Conservation (phyloP, 1,140 invertebrate genomes). For the Lysiphlebus fabarum region DNA sequence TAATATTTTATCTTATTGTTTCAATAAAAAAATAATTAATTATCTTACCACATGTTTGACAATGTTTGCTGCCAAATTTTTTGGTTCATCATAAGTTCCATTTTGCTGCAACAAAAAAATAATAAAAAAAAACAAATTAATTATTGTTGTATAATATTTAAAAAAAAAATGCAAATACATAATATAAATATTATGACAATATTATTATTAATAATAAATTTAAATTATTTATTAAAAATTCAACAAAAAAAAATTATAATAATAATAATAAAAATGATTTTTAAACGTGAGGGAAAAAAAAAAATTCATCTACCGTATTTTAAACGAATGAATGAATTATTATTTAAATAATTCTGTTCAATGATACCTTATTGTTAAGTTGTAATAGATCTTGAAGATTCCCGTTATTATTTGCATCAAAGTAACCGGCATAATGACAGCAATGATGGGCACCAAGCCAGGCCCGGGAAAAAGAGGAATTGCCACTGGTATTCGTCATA, state of each 20-base stretch:
- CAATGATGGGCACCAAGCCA: conserved; percentile 45
- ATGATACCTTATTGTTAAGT: conserved; percentile 27
- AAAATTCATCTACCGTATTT: too few relatives aligned
- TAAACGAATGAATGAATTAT: conserved; percentile 25
- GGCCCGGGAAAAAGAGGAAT: conserved; percentile 35
- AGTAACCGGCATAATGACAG: conserved; percentile 37
- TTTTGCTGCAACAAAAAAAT: conserved; percentile 49
- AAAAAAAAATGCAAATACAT: too few relatives aligned
- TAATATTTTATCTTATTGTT: too few relatives aligned
- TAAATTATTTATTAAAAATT: too few relatives aligned
- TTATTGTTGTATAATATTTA: too few relatives aligned
- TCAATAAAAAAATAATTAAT: too few relatives aligned
- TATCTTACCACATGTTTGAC: conserved; percentile 43
- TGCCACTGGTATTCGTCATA: conserved; percentile 43
- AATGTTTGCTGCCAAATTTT: conserved; percentile 40
- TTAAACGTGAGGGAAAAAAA: too few relatives aligned
- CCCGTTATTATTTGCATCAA: conserved; percentile 41
- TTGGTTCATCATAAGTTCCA: conserved; percentile 46
- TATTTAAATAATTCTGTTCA: conserved; percentile 46
- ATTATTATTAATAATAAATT: too few relatives aligned
- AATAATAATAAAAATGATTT: too few relatives aligned
- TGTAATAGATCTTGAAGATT: conserved; percentile 23
- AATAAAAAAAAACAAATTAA: conserved; percentile 9
- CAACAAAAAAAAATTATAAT: too few relatives aligned
- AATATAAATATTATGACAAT: too few relatives aligned